A percentile compares a stretch with the other conserved stretches of the same genome.
These are phyloP conservation scores for Xiphorhynchus elegans DNA, from an alignment of 2,113 vertebrate genomes.

Conservation along the genomic window DNA sequence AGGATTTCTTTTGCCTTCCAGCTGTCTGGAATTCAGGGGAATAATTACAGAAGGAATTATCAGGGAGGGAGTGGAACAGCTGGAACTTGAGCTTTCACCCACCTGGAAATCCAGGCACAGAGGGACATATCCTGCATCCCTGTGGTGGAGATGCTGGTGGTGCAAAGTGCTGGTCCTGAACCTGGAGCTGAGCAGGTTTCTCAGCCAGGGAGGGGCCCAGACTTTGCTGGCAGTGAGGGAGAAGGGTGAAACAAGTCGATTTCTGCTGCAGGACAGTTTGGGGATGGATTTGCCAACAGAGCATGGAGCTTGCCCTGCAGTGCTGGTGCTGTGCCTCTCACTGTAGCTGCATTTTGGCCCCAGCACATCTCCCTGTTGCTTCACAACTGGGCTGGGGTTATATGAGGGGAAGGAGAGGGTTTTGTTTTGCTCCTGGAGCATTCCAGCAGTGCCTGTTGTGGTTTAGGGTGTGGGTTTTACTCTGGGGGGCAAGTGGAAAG, in stretches of 20 bases:
- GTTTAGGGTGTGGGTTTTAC: conserved; percentile 23
- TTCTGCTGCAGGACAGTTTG: neutral
- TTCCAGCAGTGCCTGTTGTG: neutral
- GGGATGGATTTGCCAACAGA: neutral
- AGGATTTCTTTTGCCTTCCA: conserved; percentile 4
- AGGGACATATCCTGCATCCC: neutral
- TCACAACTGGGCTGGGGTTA: conserved; percentile 11
- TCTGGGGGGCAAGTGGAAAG: neutral
- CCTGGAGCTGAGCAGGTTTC: neutral
- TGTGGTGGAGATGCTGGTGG: accelerated
- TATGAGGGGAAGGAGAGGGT: neutral
- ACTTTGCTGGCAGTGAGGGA: neutral
- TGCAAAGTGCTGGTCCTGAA: neutral
- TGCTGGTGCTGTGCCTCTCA: neutral
- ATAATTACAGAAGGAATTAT: conserved; percentile 11
- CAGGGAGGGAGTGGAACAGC: neutral
- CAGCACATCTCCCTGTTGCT: neutral
- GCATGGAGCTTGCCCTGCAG: neutral
- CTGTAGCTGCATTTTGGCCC: neutral
- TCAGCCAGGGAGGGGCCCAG: neutral
- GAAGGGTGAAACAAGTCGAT: neutral
- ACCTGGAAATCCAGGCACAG: neutral
- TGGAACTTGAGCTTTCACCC: conserved; percentile 8
- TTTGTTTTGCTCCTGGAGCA: conserved; percentile 25
- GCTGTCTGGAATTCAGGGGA: neutral